These are phyloP conservation scores for Pagrus major DNA, from an alignment of 2,113 vertebrate species.

Conservation along the genomic window DNA sequence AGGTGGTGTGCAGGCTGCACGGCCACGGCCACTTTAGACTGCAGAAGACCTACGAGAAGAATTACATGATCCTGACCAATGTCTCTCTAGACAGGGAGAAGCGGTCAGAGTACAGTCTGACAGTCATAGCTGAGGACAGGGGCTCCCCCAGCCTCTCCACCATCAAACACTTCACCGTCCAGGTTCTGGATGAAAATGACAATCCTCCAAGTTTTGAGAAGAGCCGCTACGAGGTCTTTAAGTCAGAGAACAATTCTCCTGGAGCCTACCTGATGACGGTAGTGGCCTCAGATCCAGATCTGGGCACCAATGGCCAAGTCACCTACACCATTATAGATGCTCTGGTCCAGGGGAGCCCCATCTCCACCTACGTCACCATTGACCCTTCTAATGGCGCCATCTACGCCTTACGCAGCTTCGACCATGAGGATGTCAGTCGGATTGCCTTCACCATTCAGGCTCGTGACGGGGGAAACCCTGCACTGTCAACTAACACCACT, in stretches of 20 bases:
- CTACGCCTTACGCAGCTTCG: conserved; percentile 94
- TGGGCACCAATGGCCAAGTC: conserved; percentile 95
- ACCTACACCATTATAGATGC: conserved; percentile 94
- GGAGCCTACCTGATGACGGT: conserved; percentile 94
- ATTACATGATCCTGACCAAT: conserved; percentile 97
- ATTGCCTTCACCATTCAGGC: conserved; percentile 93
- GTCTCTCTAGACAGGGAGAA: conserved; percentile 94
- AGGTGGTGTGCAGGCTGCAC: conserved; percentile 92
- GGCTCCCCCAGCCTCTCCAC: conserved; percentile 94
- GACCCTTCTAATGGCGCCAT: conserved; percentile 96
- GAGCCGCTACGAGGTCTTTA: conserved; percentile 93
- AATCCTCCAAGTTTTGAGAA: conserved; percentile 96
- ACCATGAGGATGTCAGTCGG: conserved; percentile 94
- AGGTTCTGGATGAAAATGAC: conserved; percentile 96
- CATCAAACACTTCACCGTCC: conserved; percentile 96
- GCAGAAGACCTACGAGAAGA: conserved; percentile 96
- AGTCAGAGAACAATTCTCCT: conserved; percentile 96
- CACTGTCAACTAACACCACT: conserved; percentile 88
- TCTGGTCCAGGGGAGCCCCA: conserved; percentile 87
- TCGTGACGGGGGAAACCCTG: conserved; percentile 88
- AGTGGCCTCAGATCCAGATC: conserved; percentile 93
- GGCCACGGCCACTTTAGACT: conserved; percentile 97
- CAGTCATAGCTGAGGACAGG: conserved; percentile 94
- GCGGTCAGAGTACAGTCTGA: conserved; percentile 96
- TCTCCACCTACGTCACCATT: conserved; percentile 95